phyloP scores from a whole-genome alignment of 2,797 vertebrate species.

The Diglossa cyanea region DNA sequence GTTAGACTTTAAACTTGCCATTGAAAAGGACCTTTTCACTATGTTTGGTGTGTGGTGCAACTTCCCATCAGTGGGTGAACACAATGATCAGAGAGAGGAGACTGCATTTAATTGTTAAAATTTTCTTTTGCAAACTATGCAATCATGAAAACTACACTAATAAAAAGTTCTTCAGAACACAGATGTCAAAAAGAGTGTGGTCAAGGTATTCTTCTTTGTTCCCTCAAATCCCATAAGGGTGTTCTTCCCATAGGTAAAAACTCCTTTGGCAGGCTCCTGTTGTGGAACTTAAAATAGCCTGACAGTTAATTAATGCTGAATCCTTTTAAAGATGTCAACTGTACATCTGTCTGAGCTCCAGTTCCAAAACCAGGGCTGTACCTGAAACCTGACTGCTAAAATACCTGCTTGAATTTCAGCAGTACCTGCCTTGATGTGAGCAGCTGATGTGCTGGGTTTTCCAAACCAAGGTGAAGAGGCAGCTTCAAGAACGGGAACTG shows the following conservation, averaged over 20 bases:
- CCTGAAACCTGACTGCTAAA: not conserved
- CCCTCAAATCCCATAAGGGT: fast-evolving
- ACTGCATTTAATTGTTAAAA: not conserved
- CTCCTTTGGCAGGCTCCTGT: not conserved
- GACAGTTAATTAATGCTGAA: not conserved
- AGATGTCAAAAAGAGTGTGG: not conserved
- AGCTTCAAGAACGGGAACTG: not conserved
- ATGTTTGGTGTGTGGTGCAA: not conserved
- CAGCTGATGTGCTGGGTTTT: not conserved
- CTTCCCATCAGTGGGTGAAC: not conserved
- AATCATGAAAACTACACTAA: slow-evolving; percentile 28
- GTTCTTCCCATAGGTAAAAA: not conserved
- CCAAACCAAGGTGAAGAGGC: not conserved
- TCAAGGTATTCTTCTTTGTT: not conserved
- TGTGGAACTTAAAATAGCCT: not conserved
- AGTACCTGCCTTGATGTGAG: not conserved
- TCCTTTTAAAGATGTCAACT: not conserved
- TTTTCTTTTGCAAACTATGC: slow-evolving; percentile 56
- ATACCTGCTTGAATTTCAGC: not conserved
- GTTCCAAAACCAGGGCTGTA: not conserved
- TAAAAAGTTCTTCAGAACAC: slow-evolving; percentile 27
- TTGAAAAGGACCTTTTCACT: not conserved
- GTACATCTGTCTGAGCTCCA: not conserved
- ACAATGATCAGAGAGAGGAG: not conserved
- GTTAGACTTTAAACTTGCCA: not conserved